Evolutionary conservation across 2,797 vertebrate species (phyloP).

Genomic region (Siniperca undulata): DNA sequence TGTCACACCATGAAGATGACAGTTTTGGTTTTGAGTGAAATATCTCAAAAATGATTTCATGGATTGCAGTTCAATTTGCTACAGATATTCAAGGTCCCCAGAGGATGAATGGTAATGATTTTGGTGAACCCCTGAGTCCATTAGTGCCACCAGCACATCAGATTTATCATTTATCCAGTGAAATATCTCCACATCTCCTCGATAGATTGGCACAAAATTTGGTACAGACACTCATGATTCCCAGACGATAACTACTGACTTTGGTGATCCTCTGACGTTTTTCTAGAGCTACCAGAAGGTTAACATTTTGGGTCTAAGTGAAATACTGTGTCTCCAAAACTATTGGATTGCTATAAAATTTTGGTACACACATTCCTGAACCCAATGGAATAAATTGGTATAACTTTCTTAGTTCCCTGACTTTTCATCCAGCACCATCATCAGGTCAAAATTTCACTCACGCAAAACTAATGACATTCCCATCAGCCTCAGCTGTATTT

Average conservation of each 20-base stretch:
- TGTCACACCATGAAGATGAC: background rate
- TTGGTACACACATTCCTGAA: background rate
- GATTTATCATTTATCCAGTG: background rate
- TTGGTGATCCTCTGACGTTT: background rate
- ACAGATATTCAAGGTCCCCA: background rate
- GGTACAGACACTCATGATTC: background rate
- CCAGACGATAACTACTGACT: background rate
- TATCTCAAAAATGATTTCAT: background rate
- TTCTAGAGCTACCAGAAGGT: background rate
- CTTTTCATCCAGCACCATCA: background rate
- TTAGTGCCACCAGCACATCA: background rate
- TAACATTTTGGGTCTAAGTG: background rate
- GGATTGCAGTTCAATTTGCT: background rate
- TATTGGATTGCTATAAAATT: background rate
- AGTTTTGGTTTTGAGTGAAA: background rate
- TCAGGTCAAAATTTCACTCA: background rate
- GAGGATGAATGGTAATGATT: background rate
- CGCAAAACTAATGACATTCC: background rate
- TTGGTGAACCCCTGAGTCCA: too few relatives aligned
- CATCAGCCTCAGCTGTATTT: background rate
- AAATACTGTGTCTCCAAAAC: background rate
- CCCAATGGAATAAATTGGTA: background rate
- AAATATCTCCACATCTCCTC: background rate
- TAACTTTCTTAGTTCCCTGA: background rate
- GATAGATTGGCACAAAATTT: background rate